Percentiles rank a stretch among this genome's conserved stretches.
Conservation (phyloP, 2,113 vertebrate species). For the Pristiophorus japonicus region DNA sequence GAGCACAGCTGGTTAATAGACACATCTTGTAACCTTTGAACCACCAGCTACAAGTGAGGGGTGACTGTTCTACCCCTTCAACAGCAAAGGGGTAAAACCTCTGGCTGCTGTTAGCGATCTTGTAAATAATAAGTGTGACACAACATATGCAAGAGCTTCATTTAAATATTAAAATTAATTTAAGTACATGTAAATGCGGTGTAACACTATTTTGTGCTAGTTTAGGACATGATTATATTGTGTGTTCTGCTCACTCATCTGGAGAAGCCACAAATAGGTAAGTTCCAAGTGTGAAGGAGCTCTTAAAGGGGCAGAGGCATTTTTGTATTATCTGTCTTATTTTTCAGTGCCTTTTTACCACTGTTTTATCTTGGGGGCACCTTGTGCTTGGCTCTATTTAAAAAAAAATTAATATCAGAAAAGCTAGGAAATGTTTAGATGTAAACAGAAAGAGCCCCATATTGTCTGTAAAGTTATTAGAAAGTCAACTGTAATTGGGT, state of each 20-base stretch:
- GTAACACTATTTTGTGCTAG: background rate
- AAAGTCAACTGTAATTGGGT: background rate
- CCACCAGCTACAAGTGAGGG: background rate
- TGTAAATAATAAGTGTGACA: background rate
- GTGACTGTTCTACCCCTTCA: background rate
- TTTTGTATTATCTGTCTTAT: background rate
- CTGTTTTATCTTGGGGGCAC: background rate
- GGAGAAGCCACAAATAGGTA: background rate
- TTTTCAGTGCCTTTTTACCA: background rate
- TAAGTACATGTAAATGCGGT: background rate
- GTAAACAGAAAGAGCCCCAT: background rate
- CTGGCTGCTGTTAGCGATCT: background rate
- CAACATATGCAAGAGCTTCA: background rate
- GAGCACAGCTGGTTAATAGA: background rate
- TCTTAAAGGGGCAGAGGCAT: background rate
- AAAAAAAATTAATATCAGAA: background rate
- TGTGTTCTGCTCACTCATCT: background rate
- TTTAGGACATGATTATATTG: background rate
- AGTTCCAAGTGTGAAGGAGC: background rate
- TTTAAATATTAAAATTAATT: background rate
- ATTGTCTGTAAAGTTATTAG: background rate
- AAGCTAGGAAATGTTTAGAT: background rate
- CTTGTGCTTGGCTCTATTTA: background rate
- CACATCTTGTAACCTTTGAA: background rate
- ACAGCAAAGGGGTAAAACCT: no score